Evolutionary conservation across 2,113 vertebrate genomes (phyloP), one percentile per base, ranked within the genome.

Genomic region (Mobula hypostoma): DNA sequence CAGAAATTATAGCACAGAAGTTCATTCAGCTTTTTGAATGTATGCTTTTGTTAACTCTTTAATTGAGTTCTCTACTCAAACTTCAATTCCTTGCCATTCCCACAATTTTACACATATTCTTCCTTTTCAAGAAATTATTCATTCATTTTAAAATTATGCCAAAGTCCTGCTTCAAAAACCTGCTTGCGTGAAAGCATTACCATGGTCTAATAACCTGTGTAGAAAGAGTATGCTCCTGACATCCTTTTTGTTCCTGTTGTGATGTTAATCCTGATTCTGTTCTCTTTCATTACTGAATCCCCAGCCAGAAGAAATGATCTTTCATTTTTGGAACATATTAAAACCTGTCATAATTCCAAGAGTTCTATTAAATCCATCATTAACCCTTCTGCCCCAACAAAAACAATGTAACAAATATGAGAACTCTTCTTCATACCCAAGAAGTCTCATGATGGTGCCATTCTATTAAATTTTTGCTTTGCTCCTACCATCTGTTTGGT

Each of bases 1-100:
- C 17, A 90, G 66, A 90, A 66, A 90, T 90, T 32, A 68, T 14
- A 32, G 85, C 29, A 66, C 14, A 66, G 85, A 88, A 63, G 58
- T 3, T 63, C 27, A 63, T 88, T 63, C 83, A 63, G 56, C 27
- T 24, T 83, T n/a, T 32, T 90, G 27, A 19, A 12, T 88, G 58
- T 66, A 29, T 61, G 63, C 85, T 17, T 66, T 15, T 68, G 61
- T 90, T 90, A 90, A 90, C 61, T 90, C 85, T 66, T 90, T 32
- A 90, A 90, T 90, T 66, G 58, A 90, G 85, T 15, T 90, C n/a
- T 90, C 61, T 32, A 90, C 12, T 90, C 61, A 66, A 90, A 90
- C 63, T 61, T 63, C 61, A 90, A 66, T 90, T 90, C 61, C 85
- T 7, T 32, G 61, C n/a, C 58, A 6, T 19, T 32, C 24, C n/a